Base-by-base conservation (phyloP, 2,888 invertebrate species). In the Bursaphelenchus okinawaensis region DNA sequence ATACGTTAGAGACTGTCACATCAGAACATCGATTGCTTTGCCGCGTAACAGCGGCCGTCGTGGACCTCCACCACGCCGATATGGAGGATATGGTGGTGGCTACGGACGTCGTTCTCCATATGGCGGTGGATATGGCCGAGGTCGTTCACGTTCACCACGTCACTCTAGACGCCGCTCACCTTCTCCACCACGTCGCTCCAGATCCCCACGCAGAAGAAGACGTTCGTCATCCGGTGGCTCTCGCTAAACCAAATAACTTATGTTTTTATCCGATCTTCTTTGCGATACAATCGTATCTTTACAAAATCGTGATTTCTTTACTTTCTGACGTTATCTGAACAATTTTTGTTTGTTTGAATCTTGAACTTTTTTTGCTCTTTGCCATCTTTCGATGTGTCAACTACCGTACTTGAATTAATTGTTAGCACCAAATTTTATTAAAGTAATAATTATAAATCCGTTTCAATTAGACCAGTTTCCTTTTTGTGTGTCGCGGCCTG, bases 1-100 rank as follows among this genome's bases (percentile, higher is more conserved):
- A 16, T 63, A 64, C 58, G 55, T 69, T 4, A 52, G 72, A 12
- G 63, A 63, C 12, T 69, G 70, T 28, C 62, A 40, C 7, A 62
- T 66, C 23, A 26, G 61, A 7, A 68, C 59, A 19, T 52, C 68
- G 7, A 50, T 66, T 29, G 66, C 66, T n/a, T 31, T 66, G 51
- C 66, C 66, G 6, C 29, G 66, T n/a, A 69, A 61, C n/a, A 55
- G 65, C 22, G 52, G 62, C 7, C 52, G 65, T n/a, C 55, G 65
- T 29, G 63, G 65, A 60, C 23, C 61, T 2, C 61, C 23, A 23
- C 27, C 57, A 4, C 61, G 61, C 1, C 20, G 23, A n/a, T 20
- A 12, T 4, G 23, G 61, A 16, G 62, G 27, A 12, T 12, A 20
- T 62, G 23, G 61, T n/a, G 12, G 20, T 9, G 50, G 61, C 23